These are phyloP conservation scores for Anhinga anhinga DNA, from an alignment of 2,113 vertebrate genomes.

Conservation along the genomic window DNA sequence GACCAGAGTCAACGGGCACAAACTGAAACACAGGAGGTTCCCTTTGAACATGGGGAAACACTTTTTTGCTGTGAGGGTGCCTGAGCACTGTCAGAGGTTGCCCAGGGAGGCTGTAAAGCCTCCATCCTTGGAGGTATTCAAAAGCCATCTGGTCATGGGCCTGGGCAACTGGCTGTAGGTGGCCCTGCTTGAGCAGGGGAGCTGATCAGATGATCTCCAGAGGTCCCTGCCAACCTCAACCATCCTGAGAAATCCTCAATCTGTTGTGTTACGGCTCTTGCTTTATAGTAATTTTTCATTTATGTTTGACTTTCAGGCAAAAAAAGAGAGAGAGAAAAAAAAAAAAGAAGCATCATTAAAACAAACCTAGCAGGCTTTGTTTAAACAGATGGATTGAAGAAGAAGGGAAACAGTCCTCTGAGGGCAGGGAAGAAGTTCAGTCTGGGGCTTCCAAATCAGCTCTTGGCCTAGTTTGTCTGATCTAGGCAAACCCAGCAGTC, in stretches of 20 bases:
- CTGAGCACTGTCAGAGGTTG: not conserved
- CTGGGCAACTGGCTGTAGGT: not conserved
- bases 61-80: not conserved
- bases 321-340: accelerated
- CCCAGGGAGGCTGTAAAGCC: not conserved
- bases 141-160: accelerated
- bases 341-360: not conserved
- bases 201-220: not conserved
- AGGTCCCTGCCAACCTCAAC: not conserved
- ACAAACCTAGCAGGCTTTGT: not conserved
- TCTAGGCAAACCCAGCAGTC: not conserved
- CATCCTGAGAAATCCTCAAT: not conserved
- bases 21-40: not conserved
- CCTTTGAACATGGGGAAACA: not conserved
- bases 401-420: not conserved
- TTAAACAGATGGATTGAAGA: not conserved
- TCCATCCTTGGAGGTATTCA: not conserved
- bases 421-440: not conserved
- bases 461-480: not conserved
- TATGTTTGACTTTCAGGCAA: not conserved
- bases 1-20: not conserved
- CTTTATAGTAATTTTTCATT: not conserved
- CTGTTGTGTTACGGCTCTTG: not conserved
- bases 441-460: not conserved
- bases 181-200: not conserved